Conservation (phyloP, 2,113 vertebrate species). For the Pyrgilauda ruficollis region DNA sequence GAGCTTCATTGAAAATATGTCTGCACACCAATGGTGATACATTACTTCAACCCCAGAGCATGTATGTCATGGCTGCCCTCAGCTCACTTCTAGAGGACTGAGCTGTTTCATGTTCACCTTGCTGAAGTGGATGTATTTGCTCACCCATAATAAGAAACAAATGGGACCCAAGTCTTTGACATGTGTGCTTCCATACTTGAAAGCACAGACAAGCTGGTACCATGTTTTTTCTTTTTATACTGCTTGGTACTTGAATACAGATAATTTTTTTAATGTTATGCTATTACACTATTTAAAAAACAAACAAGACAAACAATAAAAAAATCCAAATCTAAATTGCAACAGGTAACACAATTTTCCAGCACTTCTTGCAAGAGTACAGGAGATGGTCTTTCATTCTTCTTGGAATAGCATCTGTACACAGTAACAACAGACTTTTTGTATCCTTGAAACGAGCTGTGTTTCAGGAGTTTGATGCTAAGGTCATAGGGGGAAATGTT, state of each 20-base stretch:
- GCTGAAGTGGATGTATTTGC: background rate
- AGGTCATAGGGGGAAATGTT: background rate
- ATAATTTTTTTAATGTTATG: background rate
- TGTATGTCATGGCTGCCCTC: background rate
- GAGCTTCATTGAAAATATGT: background rate
- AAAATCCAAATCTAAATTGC: background rate
- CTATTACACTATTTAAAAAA: background rate
- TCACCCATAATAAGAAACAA: background rate
- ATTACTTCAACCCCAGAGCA: background rate
- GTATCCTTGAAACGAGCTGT: background rate
- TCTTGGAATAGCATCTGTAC: background rate
- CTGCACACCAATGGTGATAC: background rate
- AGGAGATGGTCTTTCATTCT: background rate
- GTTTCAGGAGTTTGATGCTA: background rate
- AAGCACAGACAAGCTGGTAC: background rate
- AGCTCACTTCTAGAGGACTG: background rate
- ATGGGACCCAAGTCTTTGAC: background rate
- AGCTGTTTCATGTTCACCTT: background rate
- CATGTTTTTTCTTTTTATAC: background rate
- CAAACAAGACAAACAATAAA: background rate
- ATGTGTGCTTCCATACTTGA: background rate
- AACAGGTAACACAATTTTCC: background rate
- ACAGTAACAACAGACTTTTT: background rate
- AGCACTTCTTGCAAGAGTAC: background rate
- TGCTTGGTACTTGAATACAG: background rate